Percentiles rank a stretch among this genome's conserved stretches.
phyloP scores from a whole-genome alignment of 2,797 vertebrate species.

The Sebastes cheni region DNA sequence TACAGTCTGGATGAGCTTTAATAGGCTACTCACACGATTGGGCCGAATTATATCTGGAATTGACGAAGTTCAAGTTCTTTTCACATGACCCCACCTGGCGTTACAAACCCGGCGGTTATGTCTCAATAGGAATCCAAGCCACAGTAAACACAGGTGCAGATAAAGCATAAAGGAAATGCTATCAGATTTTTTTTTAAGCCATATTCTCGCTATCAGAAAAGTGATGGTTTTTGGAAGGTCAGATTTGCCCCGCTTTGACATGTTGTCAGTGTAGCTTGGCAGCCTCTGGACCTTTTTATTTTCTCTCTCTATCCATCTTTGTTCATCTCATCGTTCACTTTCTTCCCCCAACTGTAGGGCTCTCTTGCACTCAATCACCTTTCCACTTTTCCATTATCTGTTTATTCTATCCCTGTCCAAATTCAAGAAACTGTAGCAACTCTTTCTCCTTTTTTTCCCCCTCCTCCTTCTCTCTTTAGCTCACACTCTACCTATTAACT shows the following conservation, averaged over 20 bases:
- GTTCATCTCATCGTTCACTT: not conserved
- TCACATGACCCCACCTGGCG: slow-evolving; percentile 42
- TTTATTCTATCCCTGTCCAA: slow-evolving; percentile 37
- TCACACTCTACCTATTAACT: slow-evolving; percentile 31
- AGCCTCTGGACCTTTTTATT: slow-evolving; percentile 10
- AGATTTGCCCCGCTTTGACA: not conserved
- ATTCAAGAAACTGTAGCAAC: slow-evolving; percentile 20
- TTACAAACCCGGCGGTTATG: slow-evolving; percentile 13
- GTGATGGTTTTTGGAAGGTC: not conserved
- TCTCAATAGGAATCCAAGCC: slow-evolving; percentile 1
- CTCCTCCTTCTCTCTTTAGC: slow-evolving; percentile 19
- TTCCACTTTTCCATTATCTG: slow-evolving; percentile 43
- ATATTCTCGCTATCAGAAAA: not conserved
- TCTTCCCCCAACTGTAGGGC: not conserved
- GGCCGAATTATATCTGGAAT: slow-evolving; percentile 48
- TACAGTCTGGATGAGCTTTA: slow-evolving; percentile 49
- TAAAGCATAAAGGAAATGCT: slow-evolving; percentile 26
- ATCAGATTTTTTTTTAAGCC: slow-evolving; percentile 18
- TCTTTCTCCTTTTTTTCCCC: not conserved
- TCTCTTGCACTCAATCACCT: slow-evolving; percentile 50
- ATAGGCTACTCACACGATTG: slow-evolving; percentile 47
- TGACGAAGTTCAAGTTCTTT: slow-evolving; percentile 47
- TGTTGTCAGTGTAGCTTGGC: not conserved
- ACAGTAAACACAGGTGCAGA: slow-evolving; percentile 40
- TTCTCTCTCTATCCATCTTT: slow-evolving; percentile 14